Conservation (phyloP, 2,113 vertebrate species). For the Dasyurus viverrinus region DNA sequence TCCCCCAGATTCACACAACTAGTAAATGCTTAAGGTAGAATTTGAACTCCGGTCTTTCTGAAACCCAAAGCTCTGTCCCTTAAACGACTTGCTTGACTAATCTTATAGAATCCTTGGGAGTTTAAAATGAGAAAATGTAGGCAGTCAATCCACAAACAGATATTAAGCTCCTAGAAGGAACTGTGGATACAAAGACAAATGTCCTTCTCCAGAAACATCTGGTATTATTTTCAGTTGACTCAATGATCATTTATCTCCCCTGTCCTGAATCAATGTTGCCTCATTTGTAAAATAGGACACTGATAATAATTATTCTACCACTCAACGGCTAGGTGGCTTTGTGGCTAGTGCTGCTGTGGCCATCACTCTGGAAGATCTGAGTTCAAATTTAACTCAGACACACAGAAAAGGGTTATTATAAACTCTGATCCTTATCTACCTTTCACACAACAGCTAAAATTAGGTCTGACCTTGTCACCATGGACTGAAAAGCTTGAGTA, state of each 20-base stretch:
- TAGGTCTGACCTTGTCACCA: background rate
- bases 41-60: background rate
- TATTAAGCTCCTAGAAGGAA: background rate
- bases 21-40: background rate
- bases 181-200: too few relatives aligned
- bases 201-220: too few relatives aligned
- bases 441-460: background rate
- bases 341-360: too few relatives aligned
- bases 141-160: background rate
- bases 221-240: too few relatives aligned
- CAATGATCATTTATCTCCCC: too few relatives aligned
- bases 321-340: too few relatives aligned
- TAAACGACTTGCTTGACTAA: background rate
- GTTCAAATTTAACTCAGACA: background rate
- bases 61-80: background rate
- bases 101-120: background rate
- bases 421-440: background rate
- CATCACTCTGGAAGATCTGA: too few relatives aligned
- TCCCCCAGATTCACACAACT: background rate
- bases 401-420: background rate
- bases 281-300: too few relatives aligned
- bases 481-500: background rate
- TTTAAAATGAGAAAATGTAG: background rate
- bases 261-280: too few relatives aligned
- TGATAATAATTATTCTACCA: too few relatives aligned